These are phyloP conservation scores for Trichonephila clavata DNA, from an alignment of 1,140 invertebrate species.

Conservation along the genomic window DNA sequence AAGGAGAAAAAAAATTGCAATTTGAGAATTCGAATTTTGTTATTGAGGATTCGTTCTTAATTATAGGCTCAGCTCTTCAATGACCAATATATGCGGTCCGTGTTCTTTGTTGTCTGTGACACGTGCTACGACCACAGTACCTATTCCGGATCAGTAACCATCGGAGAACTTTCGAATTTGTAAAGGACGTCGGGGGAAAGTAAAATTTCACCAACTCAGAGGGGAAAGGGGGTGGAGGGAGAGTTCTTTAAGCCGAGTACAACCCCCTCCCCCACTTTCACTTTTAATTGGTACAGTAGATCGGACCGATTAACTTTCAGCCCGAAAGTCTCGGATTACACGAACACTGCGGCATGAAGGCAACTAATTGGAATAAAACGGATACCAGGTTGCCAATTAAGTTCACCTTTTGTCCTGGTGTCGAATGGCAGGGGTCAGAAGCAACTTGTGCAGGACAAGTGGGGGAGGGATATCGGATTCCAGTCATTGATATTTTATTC, in stretches of 20 bases:
- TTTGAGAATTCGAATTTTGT: not conserved
- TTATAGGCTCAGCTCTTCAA: not conserved
- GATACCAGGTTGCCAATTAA: conserved; percentile 41
- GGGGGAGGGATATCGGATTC: too few species aligned
- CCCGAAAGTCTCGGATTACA: not conserved
- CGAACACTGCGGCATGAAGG: not conserved
- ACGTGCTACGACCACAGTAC: conserved; percentile 5
- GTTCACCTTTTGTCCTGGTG: not conserved
- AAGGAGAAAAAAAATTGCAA: not conserved
- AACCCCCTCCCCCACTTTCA: not conserved
- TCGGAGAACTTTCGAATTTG: conserved; percentile 21
- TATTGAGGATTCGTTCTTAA: not conserved
- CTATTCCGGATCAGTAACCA: conserved; percentile 26
- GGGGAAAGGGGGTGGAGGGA: not conserved
- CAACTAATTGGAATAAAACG: conserved; percentile 59
- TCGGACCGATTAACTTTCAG: conserved; percentile 59
- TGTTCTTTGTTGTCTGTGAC: not conserved
- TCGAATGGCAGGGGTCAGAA: not conserved
- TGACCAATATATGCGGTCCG: not conserved
- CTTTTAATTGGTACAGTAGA: conserved; percentile 53
- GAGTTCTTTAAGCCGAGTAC: not conserved
- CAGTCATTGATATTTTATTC: too few species aligned
- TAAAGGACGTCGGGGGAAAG: not conserved
- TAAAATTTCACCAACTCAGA: not conserved
- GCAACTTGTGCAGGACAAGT: not conserved